Evolutionary conservation across 2,888 invertebrate species (phyloP).

Genomic region (Pterostichus madidus): DNA sequence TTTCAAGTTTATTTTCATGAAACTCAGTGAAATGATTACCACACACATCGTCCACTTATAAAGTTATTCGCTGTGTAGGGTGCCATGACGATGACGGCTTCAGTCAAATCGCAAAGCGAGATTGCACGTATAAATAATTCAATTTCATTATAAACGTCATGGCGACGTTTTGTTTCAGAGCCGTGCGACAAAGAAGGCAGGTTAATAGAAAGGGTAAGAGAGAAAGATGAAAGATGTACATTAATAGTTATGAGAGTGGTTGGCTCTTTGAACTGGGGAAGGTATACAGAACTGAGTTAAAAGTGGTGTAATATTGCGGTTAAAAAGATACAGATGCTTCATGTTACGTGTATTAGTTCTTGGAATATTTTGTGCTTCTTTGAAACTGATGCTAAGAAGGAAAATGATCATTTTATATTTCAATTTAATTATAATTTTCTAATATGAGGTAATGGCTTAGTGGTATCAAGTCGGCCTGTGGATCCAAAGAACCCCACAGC

Average conservation of each 20-base stretch:
- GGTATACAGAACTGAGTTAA: slow-evolving; percentile 37
- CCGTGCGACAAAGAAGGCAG: slow-evolving; percentile 4
- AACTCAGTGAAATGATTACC: slow-evolving; percentile 19
- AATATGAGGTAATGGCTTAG: too few species aligned
- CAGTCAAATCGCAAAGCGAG: slow-evolving; percentile 6
- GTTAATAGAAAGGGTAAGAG: background rate
- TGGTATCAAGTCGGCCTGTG: too few species aligned
- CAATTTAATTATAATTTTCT: too few species aligned
- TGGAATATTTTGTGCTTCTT: slow-evolving; percentile 31
- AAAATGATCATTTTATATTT: background rate
- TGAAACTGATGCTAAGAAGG: background rate
- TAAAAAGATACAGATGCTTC: slow-evolving; percentile 41
- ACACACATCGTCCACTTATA: slow-evolving; percentile 21
- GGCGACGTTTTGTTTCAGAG: slow-evolving; percentile 24
- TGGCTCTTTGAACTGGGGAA: slow-evolving; percentile 31
- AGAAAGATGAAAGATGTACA: background rate
- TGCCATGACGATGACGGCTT: background rate
- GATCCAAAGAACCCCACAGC: too few species aligned
- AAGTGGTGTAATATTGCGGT: slow-evolving; percentile 34
- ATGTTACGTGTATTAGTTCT: slow-evolving; percentile 25
- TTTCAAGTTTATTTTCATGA: slow-evolving; percentile 37
- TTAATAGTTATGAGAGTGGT: slow-evolving; percentile 24
- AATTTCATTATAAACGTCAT: slow-evolving; percentile 39
- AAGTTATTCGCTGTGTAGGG: slow-evolving; percentile 16
- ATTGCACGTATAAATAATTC: slow-evolving; percentile 34